Base-by-base conservation (phyloP, 2,888 invertebrate species). In the Acanthosoma haemorrhoidale region DNA sequence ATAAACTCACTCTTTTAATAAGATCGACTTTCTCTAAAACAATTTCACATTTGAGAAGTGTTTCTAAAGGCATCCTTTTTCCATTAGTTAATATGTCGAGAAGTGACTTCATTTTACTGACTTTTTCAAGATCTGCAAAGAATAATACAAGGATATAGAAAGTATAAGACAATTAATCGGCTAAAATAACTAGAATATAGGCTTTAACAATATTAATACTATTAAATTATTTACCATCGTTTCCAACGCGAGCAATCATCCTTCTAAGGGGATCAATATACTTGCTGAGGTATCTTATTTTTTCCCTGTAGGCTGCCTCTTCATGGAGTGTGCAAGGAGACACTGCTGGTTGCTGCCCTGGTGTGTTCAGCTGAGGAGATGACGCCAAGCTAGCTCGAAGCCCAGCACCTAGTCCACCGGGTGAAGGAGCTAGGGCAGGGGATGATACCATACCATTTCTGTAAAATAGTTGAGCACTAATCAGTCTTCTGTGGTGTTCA, bases 61-160 rank as follows among this genome's bases (percentile, higher is more conserved):
- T 94, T 77, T 94, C 93, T 77, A 96, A 82, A 0, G 95, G 91
- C 83, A 92, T 91, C 71, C 95, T 84, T 80, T 94, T 93, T 75
- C 87, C 87, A 80, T 94, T 95, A 0, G 92, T 91, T 13, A 97
- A 81, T 73, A 96, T 94, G 78, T 96, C 95, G 31, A 96, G 81
- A 0, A 97, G 82, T 76, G 94, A 95, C 81, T 94, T 96, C 94
- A 97, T 94, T 81, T 96, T 96, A 68, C 90, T 91, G 76, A 92
- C 82, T 78, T 94, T 94, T 77, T 94, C 94, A 68, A 91, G 88
- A 80, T 95, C 95, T 92, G 80, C 9, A 79, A 77, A 72, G 71
- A 16, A 43, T 21, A 51, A 41, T n/a, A 67, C n/a, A n/a, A 61
- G 34, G 16, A 31, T 34, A 9, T 25, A 61, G 8, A 34, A 61